Evolutionary conservation across 1,140 invertebrate species (phyloP).

Genomic region (Leguminivora glycinivorella): DNA sequence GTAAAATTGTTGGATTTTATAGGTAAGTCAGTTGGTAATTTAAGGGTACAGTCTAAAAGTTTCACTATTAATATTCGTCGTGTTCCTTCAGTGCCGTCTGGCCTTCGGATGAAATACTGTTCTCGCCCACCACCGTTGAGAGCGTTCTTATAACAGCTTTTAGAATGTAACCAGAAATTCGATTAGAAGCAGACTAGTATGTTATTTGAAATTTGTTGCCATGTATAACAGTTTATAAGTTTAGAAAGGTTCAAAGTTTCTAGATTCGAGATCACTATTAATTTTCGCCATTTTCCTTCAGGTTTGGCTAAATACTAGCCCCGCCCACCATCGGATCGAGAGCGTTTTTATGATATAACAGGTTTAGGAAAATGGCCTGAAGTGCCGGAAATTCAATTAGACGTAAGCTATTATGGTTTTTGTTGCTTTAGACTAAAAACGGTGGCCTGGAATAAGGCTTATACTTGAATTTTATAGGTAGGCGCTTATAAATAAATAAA

Average conservation of each 20-base stretch:
- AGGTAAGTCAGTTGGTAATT: too few relatives aligned
- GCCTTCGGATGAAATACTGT: not conserved
- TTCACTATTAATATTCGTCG: not conserved
- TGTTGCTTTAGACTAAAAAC: not conserved
- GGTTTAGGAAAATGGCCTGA: not conserved
- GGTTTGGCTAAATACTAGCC: not conserved
- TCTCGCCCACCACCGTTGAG: not conserved
- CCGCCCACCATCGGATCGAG: not conserved
- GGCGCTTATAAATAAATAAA: too few relatives aligned
- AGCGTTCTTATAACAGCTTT: too few relatives aligned
- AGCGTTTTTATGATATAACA: not conserved
- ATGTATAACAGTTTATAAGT: too few relatives aligned
- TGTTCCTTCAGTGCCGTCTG: not conserved
- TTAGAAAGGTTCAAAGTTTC: too few relatives aligned
- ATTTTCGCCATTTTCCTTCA: not conserved
- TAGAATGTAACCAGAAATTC: too few relatives aligned
- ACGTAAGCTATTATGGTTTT: not conserved
- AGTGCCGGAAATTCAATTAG: not conserved
- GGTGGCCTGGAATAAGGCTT: not conserved
- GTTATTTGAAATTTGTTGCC: too few relatives aligned
- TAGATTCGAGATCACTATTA: not conserved
- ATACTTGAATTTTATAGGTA: not conserved
- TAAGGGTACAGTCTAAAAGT: not conserved
- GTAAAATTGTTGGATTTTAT: too few relatives aligned
- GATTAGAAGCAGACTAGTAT: too few relatives aligned